Evolutionary conservation across 2,888 invertebrate genomes (phyloP).

Genomic region (Busseola fusca): DNA sequence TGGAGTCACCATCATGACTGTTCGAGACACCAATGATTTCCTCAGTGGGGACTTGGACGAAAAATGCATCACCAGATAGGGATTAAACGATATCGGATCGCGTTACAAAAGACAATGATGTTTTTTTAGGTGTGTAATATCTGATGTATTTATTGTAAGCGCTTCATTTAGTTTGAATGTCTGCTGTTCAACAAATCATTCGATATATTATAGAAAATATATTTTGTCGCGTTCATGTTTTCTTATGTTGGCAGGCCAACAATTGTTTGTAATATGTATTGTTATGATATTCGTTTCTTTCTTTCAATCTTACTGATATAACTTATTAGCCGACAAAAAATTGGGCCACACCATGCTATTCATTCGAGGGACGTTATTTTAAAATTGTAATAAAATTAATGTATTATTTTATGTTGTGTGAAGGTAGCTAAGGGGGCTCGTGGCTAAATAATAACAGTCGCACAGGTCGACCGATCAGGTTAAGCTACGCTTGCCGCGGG

Average conservation of each 20-base stretch:
- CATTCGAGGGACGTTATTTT: no score
- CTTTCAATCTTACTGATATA: not conserved
- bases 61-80: slow-evolving; percentile 81
- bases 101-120: slow-evolving; percentile 53
- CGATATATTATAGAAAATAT: not conserved
- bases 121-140: slow-evolving; percentile 7
- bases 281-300: not conserved
- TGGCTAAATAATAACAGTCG: no score
- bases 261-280: not conserved
- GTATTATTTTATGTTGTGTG: no score
- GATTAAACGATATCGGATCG: slow-evolving; percentile 6
- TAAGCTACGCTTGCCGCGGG: no score
- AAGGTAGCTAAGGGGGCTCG: no score
- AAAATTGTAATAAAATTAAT: no score
- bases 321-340: no score
- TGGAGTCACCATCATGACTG: slow-evolving; percentile 83
- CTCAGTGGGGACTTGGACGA: slow-evolving; percentile 76
- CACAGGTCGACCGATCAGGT: no score
- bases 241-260: not conserved
- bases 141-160: slow-evolving; percentile 7
- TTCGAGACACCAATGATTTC: slow-evolving; percentile 80
- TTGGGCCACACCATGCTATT: no score
- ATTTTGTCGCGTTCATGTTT: not conserved
- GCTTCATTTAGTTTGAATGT: slow-evolving; percentile 16
- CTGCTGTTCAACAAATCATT: slow-evolving; percentile 11